Conservation (phyloP, 64 coral and sea anemone genomes). For the Anthopleura sola region DNA sequence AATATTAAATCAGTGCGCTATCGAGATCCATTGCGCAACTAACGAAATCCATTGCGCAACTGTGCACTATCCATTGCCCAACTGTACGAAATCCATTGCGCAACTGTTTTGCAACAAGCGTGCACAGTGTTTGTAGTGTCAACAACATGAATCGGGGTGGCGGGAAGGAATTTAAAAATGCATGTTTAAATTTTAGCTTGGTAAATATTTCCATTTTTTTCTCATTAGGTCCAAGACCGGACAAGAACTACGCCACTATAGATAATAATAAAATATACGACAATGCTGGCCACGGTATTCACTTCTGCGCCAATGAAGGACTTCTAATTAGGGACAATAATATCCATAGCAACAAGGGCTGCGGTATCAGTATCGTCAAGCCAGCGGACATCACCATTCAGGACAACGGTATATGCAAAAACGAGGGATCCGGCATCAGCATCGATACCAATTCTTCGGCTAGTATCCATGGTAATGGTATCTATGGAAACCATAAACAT, state of each 20-base stretch:
- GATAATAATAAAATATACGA: slow-evolving; percentile 86
- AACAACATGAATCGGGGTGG: neutral
- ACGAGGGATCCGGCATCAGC: slow-evolving; percentile 70
- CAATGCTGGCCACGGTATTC: slow-evolving; percentile 79
- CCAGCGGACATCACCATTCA: slow-evolving; percentile 84
- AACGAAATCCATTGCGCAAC: too few species aligned
- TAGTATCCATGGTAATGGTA: slow-evolving; percentile 86
- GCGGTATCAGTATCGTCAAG: slow-evolving; percentile 79
- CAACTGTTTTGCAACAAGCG: too few species aligned
- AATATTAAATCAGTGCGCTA: too few species aligned
- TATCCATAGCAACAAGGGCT: slow-evolving; percentile 79
- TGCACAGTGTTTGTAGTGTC: too few species aligned
- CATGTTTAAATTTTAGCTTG: neutral
- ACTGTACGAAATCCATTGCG: too few species aligned
- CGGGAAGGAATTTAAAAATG: neutral
- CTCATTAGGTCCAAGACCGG: slow-evolving; percentile 71
- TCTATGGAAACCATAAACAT: slow-evolving; percentile 81
- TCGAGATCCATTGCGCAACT: too few species aligned
- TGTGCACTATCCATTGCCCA: too few species aligned
- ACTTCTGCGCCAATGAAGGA: slow-evolving; percentile 75
- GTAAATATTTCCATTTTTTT: neutral
- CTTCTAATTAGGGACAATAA: slow-evolving; percentile 80
- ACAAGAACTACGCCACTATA: slow-evolving; percentile 83
- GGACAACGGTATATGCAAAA: slow-evolving; percentile 75
- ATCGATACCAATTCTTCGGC: slow-evolving; percentile 65